phyloP scores from a whole-genome alignment of 2,888 invertebrate species.

The Agrotis puta region DNA sequence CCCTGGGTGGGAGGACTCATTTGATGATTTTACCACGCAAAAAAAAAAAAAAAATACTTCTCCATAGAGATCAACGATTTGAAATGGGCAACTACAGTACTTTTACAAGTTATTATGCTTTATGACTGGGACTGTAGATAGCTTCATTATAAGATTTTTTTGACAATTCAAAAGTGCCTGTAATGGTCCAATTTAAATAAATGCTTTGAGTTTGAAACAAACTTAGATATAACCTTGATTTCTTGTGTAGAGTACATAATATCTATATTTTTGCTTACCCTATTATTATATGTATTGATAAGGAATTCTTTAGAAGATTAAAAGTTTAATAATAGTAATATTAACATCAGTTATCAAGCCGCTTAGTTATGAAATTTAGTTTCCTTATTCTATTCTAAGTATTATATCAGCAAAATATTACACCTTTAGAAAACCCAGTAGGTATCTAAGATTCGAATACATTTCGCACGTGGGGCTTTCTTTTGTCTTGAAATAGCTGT shows the following conservation, averaged over 20 bases:
- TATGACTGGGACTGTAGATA: no score
- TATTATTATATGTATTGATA: slow-evolving; percentile 11
- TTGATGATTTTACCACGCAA: no score
- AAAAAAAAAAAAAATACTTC: no score
- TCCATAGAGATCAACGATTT: no score
- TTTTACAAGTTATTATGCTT: no score
- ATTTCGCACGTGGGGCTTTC: no score
- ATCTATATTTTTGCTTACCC: slow-evolving; percentile 5
- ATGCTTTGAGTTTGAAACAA: background rate
- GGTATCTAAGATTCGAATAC: background rate
- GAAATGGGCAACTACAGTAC: no score
- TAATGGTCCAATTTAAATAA: no score
- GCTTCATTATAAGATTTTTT: no score
- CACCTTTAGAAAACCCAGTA: background rate
- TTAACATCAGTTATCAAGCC: slow-evolving; percentile 11
- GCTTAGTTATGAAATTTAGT: background rate
- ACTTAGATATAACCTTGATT: background rate
- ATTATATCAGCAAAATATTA: background rate
- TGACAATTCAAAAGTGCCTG: no score
- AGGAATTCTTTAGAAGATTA: background rate
- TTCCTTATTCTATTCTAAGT: slow-evolving; percentile 16
- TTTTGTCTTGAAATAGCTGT: no score
- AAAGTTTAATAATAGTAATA: background rate
- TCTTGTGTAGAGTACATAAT: background rate
- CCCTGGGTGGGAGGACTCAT: no score